Percentiles rank a stretch among this genome's conserved stretches.
phyloP scores from a whole-genome alignment of 2,888 invertebrate genomes.

The Aethes cnicana region DNA sequence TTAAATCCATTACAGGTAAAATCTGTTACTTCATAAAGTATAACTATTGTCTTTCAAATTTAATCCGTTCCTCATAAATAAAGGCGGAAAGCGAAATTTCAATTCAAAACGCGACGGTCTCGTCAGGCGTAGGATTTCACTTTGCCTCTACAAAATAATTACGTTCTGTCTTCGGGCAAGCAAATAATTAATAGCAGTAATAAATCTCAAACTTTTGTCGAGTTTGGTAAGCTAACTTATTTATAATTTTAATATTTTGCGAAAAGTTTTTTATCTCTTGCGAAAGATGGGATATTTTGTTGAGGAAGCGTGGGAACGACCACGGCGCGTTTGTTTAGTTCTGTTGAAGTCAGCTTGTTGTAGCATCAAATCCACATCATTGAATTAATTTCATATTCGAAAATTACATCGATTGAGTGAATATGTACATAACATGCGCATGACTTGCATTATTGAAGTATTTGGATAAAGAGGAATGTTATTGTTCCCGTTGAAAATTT shows the following conservation, averaged over 20 bases:
- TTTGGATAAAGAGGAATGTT: too few species aligned
- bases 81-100: constrained; percentile 45
- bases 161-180: constrained; percentile 59
- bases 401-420: too few species aligned
- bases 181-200: constrained; percentile 65
- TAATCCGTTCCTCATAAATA: constrained; percentile 43
- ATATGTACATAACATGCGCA: too few species aligned
- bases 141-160: constrained; percentile 64
- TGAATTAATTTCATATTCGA: neutral
- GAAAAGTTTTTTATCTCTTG: constrained; percentile 35
- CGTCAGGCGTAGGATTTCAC: constrained; percentile 58
- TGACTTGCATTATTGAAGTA: too few species aligned
- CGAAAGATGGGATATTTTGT: constrained; percentile 26
- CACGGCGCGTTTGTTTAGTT: too few species aligned
- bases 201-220: constrained; percentile 67
- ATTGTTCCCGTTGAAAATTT: too few species aligned
- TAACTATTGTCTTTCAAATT: constrained; percentile 42
- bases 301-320: neutral
- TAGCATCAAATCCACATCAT: neutral
- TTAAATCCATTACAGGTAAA: too few species aligned
- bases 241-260: constrained; percentile 53
- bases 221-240: constrained; percentile 57
- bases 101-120: constrained; percentile 45
- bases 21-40: neutral
- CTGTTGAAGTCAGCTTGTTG: neutral